Base-by-base conservation (phyloP, 1,140 invertebrate genomes). In the Oryctes rhinoceros region DNA sequence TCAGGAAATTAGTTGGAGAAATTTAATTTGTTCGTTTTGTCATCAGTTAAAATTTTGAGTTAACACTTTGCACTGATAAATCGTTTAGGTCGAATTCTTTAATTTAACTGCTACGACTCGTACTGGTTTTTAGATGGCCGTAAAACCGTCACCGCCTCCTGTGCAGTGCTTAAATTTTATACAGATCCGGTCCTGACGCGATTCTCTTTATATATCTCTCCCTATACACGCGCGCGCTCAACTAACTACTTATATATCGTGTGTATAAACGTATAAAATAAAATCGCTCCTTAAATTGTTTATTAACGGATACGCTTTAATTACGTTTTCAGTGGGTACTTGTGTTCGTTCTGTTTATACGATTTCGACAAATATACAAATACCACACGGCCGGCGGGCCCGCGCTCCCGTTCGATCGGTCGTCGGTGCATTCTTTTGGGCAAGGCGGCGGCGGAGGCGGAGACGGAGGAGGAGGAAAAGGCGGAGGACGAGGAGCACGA, bases 261-360 rank as follows among this genome's bases (percentile, higher is more conserved):
- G 35, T 71, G 35, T 71, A 71, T 37, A 37, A 71, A 71, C 24
- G 65, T 71, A 71, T 71, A 71, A 71, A 71, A 71, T 71, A 71
- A 71, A 71, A 71, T 71, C 65, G 35, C 20, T 71, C 65, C 65
- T 71, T 71, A 71, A 71, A 71, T 9, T 71, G 65, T 71, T 71
- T 71, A 71, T 71, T 71, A 71, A 71, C 65, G 35, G 65, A 71
- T 71, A 37, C 20, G 65, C 65, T 71, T 71, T 71, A 71, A 71
- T 71, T 71, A 71, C 65, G 24, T 71, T 71, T 71, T 71, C 65
- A 37, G 65, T 71, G 65, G 65, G 65, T 71, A 71, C 65, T 71
- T 71, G 65, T 37, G 65, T 35, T 71, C 65, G 65, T 71, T 71
- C 35, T 71, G 65, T 71, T 71, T 71, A 71, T 37, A 71, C 65